phyloP scores from a whole-genome alignment of 2,113 vertebrate species.

The Bubo blakistoni region DNA sequence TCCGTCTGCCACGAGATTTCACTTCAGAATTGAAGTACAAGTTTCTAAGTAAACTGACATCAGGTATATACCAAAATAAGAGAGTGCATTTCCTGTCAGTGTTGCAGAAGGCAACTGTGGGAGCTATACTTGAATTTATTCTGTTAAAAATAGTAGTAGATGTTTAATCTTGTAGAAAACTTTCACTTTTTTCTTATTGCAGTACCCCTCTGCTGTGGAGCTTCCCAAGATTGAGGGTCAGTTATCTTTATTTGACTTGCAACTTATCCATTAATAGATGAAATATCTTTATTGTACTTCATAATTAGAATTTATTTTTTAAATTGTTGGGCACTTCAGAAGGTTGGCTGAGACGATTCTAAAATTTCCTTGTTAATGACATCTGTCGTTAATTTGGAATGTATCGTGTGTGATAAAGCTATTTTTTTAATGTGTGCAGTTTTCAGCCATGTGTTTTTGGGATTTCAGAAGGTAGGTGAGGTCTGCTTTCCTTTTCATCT shows the following conservation, averaged over 20 bases:
- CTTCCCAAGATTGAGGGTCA: conserved; percentile 85
- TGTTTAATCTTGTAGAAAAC: neutral
- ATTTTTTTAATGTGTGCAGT: neutral
- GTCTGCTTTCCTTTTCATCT: neutral
- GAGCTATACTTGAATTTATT: neutral
- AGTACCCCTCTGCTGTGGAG: conserved; percentile 73
- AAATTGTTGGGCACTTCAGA: neutral
- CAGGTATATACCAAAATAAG: neutral
- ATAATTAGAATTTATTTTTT: neutral
- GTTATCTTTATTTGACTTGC: conserved; percentile 16
- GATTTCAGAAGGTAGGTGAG: neutral
- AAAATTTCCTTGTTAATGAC: neutral
- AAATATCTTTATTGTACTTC: neutral
- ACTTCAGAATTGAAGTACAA: neutral
- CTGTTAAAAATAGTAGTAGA: neutral
- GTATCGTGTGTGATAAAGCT: neutral
- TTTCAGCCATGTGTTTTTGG: neutral
- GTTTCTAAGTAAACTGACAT: neutral
- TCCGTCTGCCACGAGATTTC: neutral
- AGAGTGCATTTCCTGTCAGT: neutral
- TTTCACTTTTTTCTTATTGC: conserved; percentile 56
- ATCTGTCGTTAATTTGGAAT: neutral
- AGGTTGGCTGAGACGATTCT: neutral
- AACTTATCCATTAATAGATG: neutral
- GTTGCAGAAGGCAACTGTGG: neutral